Evolutionary conservation across 2,888 invertebrate species (phyloP).

Genomic region (Lithophane socia): DNA sequence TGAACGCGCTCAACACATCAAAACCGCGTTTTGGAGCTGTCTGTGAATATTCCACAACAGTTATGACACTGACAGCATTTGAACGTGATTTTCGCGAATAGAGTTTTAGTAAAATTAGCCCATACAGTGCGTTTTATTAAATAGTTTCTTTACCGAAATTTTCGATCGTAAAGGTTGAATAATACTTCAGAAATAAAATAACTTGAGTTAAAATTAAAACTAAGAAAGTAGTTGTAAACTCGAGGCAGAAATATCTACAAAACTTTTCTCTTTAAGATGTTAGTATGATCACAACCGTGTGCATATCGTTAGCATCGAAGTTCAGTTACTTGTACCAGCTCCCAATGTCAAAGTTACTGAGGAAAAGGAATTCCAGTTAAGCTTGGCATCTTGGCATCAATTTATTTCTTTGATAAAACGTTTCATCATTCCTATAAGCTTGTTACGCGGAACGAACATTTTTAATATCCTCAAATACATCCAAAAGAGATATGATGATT

Average conservation of each 20-base stretch:
- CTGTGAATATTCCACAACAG: no score
- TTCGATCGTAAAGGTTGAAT: no score
- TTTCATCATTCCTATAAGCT: constrained; percentile 40
- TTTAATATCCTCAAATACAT: constrained; percentile 58
- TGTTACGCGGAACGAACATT: constrained; percentile 53
- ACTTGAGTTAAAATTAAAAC: neutral
- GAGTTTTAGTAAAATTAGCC: no score
- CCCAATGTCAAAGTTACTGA: constrained; percentile 37
- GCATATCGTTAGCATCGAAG: constrained; percentile 35
- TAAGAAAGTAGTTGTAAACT: neutral
- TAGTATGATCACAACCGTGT: constrained; percentile 20
- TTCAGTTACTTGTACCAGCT: constrained; percentile 1
- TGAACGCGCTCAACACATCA: no score
- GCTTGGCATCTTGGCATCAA: constrained; percentile 36
- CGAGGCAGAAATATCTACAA: neutral
- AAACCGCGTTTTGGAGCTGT: no score
- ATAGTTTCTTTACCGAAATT: no score
- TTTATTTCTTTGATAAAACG: constrained; percentile 56
- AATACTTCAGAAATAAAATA: no score
- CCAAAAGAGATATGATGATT: constrained; percentile 52
- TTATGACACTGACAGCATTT: no score
- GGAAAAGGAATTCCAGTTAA: constrained; percentile 29
- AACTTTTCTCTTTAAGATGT: constrained; percentile 15
- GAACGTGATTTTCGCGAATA: no score
- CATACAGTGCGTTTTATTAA: no score